These are phyloP conservation scores for Pseudomugil tenellus DNA, from an alignment of 2,797 vertebrate species.

Conservation along the genomic window DNA sequence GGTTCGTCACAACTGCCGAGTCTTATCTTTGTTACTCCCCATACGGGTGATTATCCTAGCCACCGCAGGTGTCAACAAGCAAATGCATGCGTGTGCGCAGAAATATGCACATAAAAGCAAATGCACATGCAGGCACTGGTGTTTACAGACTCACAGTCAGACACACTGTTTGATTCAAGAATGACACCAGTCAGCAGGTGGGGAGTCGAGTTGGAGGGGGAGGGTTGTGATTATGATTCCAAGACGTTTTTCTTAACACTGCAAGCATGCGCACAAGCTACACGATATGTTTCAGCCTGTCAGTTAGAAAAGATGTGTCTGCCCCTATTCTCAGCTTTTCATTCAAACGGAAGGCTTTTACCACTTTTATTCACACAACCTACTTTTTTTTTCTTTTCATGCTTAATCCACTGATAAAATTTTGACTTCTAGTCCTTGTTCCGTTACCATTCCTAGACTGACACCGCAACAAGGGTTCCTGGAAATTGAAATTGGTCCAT, in stretches of 20 bases:
- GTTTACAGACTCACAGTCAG: constrained; percentile 26
- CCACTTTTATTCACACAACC: neutral
- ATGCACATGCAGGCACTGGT: constrained; percentile 13
- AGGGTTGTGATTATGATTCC: constrained; percentile 45
- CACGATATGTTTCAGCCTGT: constrained; percentile 55
- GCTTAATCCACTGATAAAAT: neutral
- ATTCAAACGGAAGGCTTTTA: neutral
- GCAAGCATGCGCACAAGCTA: constrained; percentile 34
- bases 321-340: constrained; percentile 16
- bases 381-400: neutral
- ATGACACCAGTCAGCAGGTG: constrained; percentile 35
- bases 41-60: constrained; percentile 40
- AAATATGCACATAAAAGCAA: constrained; percentile 1
- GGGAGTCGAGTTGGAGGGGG: constrained; percentile 25
- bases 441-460: neutral
- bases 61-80: constrained; percentile 44
- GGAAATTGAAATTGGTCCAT: neutral
- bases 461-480: neutral
- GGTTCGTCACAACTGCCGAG: constrained; percentile 60
- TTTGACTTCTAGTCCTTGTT: neutral
- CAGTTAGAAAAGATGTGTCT: constrained; percentile 28
- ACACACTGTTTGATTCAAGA: constrained; percentile 41
- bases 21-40: constrained; percentile 47
- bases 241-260: constrained; percentile 47
- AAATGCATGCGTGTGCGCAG: constrained; percentile 1